These are phyloP conservation scores for Chrysolina haemoptera DNA, from an alignment of 2,888 invertebrate genomes.

Conservation along the genomic window DNA sequence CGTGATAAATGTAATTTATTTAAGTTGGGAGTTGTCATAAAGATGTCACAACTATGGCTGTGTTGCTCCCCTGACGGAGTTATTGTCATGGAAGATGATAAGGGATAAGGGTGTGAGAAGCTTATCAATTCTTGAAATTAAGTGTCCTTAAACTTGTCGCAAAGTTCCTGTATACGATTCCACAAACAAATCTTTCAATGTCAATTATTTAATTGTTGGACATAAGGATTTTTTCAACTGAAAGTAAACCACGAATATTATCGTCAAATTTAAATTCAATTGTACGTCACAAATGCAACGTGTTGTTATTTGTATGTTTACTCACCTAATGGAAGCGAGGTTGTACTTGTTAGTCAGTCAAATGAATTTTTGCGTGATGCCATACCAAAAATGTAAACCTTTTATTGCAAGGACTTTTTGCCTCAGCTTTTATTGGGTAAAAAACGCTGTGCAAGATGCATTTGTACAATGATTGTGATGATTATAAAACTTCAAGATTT, in stretches of 20 bases:
- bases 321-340: no score
- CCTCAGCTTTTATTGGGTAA: no score
- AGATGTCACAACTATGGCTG: background rate
- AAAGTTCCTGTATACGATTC: background rate
- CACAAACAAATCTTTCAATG: background rate
- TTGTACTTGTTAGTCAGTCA: no score
- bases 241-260: background rate
- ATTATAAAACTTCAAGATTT: no score
- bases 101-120: background rate
- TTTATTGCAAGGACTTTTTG: no score
- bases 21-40: constrained; percentile 6
- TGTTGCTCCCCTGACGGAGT: background rate
- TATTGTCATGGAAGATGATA: background rate
- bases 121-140: background rate
- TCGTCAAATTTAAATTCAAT: background rate
- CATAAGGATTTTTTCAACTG: background rate
- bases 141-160: background rate
- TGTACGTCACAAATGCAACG: no score
- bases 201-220: background rate
- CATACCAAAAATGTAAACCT: no score
- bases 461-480: no score
- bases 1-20: background rate
- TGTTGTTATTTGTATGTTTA: no score
- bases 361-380: no score
- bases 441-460: no score